Percentiles rank a stretch among this genome's conserved stretches.
These are phyloP conservation scores for Lontra canadensis DNA, from an alignment of 2,113 vertebrate genomes.

Conservation along the genomic window DNA sequence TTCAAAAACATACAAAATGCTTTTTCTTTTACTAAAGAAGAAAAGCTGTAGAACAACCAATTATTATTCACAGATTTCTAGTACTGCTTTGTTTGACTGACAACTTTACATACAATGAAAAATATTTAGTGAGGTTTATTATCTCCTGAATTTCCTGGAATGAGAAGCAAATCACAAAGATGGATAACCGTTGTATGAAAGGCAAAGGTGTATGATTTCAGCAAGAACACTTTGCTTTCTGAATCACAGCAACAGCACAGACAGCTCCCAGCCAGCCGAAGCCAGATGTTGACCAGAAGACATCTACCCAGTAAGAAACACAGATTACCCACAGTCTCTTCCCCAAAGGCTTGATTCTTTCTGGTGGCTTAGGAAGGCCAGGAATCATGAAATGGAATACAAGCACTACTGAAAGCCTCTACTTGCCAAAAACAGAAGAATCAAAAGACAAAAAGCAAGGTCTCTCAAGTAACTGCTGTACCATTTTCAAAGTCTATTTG, in stretches of 20 bases:
- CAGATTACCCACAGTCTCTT: background rate
- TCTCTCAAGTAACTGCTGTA: background rate
- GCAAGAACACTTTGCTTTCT: slow-evolving; percentile 1
- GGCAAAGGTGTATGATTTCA: background rate
- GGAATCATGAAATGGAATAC: background rate
- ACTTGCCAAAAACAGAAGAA: slow-evolving; percentile 4
- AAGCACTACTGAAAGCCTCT: background rate
- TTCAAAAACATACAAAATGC: background rate
- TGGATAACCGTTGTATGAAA: background rate
- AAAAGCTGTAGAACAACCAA: background rate
- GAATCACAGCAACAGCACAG: background rate
- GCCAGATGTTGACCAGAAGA: background rate
- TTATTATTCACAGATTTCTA: background rate
- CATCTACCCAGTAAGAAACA: background rate
- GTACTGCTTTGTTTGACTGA: background rate
- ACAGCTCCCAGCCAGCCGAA: background rate
- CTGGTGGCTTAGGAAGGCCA: slow-evolving; percentile 1
- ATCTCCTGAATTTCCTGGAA: background rate
- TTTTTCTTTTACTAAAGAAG: background rate
- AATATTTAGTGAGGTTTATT: background rate
- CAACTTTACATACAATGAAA: slow-evolving; percentile 19
- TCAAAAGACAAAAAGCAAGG: background rate
- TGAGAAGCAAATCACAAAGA: slow-evolving; percentile 5
- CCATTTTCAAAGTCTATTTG: background rate
- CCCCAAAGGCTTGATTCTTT: background rate